phyloP scores from a whole-genome alignment of 2,113 vertebrate species.

The Eptatretus burgeri region DNA sequence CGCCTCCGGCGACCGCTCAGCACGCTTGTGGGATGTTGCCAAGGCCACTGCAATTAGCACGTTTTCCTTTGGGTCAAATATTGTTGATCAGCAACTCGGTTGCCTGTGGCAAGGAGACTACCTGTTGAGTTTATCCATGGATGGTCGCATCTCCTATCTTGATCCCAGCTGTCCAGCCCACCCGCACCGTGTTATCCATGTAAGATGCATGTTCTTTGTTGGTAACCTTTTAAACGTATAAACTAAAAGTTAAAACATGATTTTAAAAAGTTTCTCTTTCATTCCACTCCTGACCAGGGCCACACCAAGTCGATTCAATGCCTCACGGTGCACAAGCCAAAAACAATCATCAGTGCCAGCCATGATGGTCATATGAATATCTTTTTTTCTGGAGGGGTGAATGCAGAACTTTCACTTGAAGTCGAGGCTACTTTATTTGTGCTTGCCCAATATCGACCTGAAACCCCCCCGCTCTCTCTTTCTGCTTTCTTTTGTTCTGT shows the following conservation, averaged over 20 bases:
- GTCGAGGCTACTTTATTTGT: no score
- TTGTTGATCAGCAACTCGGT: constrained; percentile 74
- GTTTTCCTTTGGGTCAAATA: constrained; percentile 45
- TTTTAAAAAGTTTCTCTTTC: background rate
- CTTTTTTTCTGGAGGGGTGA: constrained; percentile 29
- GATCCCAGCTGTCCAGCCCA: constrained; percentile 63
- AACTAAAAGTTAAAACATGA: background rate
- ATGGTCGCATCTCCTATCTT: constrained; percentile 86
- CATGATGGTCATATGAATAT: constrained; percentile 96
- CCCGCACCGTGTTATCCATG: constrained; percentile 53
- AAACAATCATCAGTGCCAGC: constrained; percentile 61
- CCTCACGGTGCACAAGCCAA: constrained; percentile 35
- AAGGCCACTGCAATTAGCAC: constrained; percentile 36
- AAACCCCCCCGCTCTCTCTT: no score
- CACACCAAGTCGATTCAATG: constrained; percentile 84
- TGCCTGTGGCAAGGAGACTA: constrained; percentile 78
- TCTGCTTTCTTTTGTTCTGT: no score
- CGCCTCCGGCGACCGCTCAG: constrained; percentile 75
- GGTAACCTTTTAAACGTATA: background rate
- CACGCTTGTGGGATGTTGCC: constrained; percentile 72
- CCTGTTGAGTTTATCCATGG: constrained; percentile 56
- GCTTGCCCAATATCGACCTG: no score
- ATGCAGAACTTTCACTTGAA: no score
- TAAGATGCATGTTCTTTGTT: constrained; percentile 12
- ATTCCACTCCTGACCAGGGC: constrained; percentile 24